A percentile compares a stretch with the other conserved stretches of the same genome.
phyloP scores from a whole-genome alignment of 2,797 vertebrate species.

The Onychomys leucogaster region DNA sequence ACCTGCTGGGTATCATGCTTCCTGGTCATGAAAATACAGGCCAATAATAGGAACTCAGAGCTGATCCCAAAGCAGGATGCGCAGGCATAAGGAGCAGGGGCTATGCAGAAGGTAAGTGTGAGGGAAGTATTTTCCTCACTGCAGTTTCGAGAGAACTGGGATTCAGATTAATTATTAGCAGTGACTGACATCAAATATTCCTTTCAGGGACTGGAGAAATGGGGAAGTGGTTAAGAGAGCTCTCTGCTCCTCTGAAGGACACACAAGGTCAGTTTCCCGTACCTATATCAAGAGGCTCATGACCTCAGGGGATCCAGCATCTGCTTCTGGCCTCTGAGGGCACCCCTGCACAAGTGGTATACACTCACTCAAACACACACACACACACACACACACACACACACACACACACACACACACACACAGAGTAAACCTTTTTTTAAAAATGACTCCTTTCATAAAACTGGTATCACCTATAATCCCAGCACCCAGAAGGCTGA shows the following conservation, averaged over 20 bases:
- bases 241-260: not conserved
- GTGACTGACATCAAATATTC: conserved; percentile 12
- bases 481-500: not conserved
- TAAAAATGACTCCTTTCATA: not conserved
- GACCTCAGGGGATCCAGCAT: not conserved
- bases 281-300: not conserved
- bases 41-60: not conserved
- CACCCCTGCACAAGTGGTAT: not conserved
- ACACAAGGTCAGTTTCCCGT: not conserved
- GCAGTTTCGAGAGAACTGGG: not conserved
- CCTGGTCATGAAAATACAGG: conserved; percentile 57
- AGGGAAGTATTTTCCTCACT: not conserved
- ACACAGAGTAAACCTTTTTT: not conserved
- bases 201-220: not conserved
- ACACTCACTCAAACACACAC: not conserved
- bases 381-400: not conserved
- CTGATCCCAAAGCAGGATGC: not conserved
- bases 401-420: not conserved
- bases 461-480: not conserved
- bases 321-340: not conserved
- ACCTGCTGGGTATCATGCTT: conserved; percentile 63
- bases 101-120: not conserved
- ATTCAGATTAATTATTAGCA: conserved; percentile 10
- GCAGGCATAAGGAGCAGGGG: not conserved
- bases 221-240: not conserved